These are phyloP conservation scores for Okamejei kenojei DNA, from an alignment of 2,797 vertebrate genomes.

Conservation along the genomic window DNA sequence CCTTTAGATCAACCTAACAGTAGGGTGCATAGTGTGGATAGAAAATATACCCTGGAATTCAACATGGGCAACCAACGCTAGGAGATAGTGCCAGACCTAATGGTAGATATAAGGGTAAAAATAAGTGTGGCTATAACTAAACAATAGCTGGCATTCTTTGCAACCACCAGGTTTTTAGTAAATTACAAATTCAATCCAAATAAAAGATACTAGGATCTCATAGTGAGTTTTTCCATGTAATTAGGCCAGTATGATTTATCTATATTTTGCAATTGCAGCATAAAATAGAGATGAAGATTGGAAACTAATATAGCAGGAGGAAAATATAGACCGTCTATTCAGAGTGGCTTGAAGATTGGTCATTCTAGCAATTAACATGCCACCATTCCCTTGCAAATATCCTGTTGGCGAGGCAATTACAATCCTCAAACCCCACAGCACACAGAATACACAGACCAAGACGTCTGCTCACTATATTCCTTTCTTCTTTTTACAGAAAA, in stretches of 20 bases:
- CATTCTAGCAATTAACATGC: neutral
- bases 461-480: neutral
- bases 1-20: neutral
- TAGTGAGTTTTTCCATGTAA: neutral
- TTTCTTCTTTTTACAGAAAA: neutral
- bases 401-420: neutral
- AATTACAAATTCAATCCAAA: neutral
- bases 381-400: neutral
- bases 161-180: neutral
- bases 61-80: neutral
- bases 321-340: neutral
- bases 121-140: neutral
- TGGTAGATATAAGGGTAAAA: neutral
- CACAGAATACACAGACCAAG: neutral
- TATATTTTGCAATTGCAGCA: neutral
- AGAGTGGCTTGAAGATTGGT: neutral
- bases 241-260: neutral
- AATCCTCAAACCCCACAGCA: neutral
- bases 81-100: neutral
- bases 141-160: neutral
- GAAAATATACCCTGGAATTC: neutral
- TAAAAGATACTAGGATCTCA: neutral
- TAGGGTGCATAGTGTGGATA: neutral
- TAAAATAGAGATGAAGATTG: neutral
- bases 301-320: neutral